Base-by-base conservation (phyloP, 37 sponge, comb jelly and placozoan species). In the Lycopodina hypogea region DNA sequence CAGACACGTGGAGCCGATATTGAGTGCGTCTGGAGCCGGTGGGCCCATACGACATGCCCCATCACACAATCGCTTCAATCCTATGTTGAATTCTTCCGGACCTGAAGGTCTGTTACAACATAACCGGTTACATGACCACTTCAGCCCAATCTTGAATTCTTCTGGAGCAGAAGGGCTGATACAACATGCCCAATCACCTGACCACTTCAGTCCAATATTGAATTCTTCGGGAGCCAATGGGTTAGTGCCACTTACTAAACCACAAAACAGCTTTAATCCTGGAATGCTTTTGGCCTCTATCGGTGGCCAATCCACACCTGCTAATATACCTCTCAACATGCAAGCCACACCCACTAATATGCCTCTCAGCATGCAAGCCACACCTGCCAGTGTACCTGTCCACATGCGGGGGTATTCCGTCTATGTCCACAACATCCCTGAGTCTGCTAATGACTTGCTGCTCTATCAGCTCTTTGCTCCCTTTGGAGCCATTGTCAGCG, bases 381-480 rank as follows among this genome's bases (percentile, higher is more conserved):
- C 61, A 6, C 48, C 48, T 45, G 9, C 48, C 48, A 45, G 8
- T 45, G 4, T 9, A 4, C 48, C 48, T 45, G 48, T 45, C 8
- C 24, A 39, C 34, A 26, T n/a, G 30, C 81, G 68, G 74, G 75
- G 65, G 38, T 94, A 72, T 65, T 96, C 93, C 63, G 37, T 96
- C 22, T 96, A 85, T 65, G 89, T 92, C 45, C 93, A 90, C 80
- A 96, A 96, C 64, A 64, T 96, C 0, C 96, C 96, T 15, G 87
- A 84, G 39, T 69, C 51, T 14, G 71, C 91, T 3, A 78, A 90
- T 32, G 88, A 89, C n/a, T 76, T 81, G 18, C 76, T 87, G 7
- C 87, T 96, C 6, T 96, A 92, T 58, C 93, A 96, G 78, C 75
- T 93, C 51, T 96, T 96, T 66, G 68, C 79, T 37, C 94, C 94